Conservation (phyloP, 2,888 invertebrate species). For the Tetranychus piercei region DNA sequence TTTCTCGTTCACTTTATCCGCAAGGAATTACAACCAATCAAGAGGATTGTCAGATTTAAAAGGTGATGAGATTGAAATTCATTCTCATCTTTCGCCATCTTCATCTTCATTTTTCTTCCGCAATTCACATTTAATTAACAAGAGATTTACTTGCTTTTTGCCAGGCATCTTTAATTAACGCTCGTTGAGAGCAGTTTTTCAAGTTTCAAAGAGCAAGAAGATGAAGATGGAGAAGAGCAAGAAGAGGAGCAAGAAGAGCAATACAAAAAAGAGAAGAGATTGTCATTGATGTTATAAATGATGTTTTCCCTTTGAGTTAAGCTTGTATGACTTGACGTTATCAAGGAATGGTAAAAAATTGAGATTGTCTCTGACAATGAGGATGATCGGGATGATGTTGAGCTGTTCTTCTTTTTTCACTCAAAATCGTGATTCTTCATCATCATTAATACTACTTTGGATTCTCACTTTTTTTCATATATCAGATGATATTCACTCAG, state of each 20-base stretch:
- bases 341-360: background rate
- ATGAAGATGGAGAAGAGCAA: background rate
- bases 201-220: background rate
- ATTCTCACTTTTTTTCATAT: background rate
- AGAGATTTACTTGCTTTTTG: background rate
- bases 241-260: too few species aligned
- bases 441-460: background rate
- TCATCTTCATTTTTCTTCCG: background rate
- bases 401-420: background rate
- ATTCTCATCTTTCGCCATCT: background rate
- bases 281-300: background rate
- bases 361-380: background rate
- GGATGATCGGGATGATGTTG: background rate
- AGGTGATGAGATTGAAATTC: background rate
- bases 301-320: background rate
- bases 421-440: background rate
- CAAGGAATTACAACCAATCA: background rate
- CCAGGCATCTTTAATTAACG: background rate
- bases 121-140: constrained; percentile 1
- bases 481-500: background rate
- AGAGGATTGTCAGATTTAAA: background rate
- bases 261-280: background rate
- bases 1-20: background rate
- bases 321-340: background rate
- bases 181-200: background rate